phyloP scores from a whole-genome alignment of 2,113 vertebrate genomes.

The Prolemur simus region DNA sequence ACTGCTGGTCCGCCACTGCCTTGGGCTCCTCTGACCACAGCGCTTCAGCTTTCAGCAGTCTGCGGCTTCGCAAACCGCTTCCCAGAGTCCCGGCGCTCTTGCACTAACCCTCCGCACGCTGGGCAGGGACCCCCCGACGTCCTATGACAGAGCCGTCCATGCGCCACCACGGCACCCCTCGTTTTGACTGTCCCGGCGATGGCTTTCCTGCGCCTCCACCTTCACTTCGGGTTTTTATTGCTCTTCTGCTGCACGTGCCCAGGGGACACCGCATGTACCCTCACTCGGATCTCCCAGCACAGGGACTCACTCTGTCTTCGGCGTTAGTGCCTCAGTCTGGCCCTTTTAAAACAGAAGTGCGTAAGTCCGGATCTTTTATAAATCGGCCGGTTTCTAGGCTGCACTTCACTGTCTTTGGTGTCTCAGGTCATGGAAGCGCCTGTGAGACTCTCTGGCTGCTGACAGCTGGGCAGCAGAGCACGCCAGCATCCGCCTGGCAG shows the following conservation, averaged over 20 bases:
- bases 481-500: fast-evolving
- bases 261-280: fast-evolving
- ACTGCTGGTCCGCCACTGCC: fast-evolving
- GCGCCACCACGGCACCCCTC: fast-evolving
- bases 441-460: not conserved
- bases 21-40: no score
- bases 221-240: not conserved
- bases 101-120: fast-evolving
- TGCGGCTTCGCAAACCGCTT: not conserved
- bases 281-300: fast-evolving
- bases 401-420: not conserved
- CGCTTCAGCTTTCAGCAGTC: not conserved
- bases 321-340: not conserved
- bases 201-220: fast-evolving
- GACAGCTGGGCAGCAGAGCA: fast-evolving
- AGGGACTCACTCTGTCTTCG: fast-evolving
- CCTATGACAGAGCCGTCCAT: fast-evolving
- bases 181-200: not conserved
- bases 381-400: fast-evolving
- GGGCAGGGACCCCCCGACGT: no score
- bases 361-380: not conserved
- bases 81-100: not conserved
- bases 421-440: not conserved
- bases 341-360: not conserved
- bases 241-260: fast-evolving